phyloP scores from a whole-genome alignment of 1,140 invertebrate species.

The Drosophila busckii region DNA sequence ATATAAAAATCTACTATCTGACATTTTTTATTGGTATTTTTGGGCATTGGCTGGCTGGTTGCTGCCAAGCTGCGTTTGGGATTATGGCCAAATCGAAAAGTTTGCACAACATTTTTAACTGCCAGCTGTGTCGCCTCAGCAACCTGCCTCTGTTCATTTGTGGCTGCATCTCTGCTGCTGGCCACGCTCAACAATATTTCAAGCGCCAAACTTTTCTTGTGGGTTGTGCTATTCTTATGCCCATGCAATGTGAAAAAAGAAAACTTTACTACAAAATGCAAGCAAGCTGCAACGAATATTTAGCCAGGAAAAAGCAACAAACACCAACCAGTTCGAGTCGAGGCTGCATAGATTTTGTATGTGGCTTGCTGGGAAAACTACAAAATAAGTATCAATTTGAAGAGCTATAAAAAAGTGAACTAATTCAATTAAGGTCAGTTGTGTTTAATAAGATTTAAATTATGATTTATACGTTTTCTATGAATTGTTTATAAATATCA shows the following conservation, averaged over 20 bases:
- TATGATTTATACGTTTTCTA: no score
- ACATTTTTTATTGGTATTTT: slow-evolving; percentile 1
- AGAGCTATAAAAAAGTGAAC: background rate
- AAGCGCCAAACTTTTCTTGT: slow-evolving; percentile 64
- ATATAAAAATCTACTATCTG: slow-evolving; percentile 17
- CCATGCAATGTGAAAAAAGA: slow-evolving; percentile 39
- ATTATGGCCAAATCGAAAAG: slow-evolving; percentile 55
- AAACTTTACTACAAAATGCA: slow-evolving; percentile 40
- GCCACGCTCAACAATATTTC: slow-evolving; percentile 66
- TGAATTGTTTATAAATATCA: no score
- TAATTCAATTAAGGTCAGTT: no score
- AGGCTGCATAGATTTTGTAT: background rate
- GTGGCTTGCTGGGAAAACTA: slow-evolving; percentile 7
- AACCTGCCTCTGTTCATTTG: slow-evolving; percentile 47
- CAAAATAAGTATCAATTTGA: slow-evolving; percentile 2
- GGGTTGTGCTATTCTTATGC: slow-evolving; percentile 30
- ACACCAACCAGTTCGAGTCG: slow-evolving; percentile 1
- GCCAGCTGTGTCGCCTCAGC: slow-evolving; percentile 44
- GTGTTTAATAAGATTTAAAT: no score
- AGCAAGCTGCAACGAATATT: slow-evolving; percentile 21
- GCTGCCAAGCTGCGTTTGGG: slow-evolving; percentile 42
- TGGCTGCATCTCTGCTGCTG: slow-evolving; percentile 31
- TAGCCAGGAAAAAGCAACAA: slow-evolving; percentile 10
- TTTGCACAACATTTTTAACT: slow-evolving; percentile 44
- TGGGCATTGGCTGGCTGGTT: slow-evolving; percentile 19